These are phyloP conservation scores for Tenualosa ilisha DNA, from an alignment of 2,797 vertebrate species.

Conservation along the genomic window DNA sequence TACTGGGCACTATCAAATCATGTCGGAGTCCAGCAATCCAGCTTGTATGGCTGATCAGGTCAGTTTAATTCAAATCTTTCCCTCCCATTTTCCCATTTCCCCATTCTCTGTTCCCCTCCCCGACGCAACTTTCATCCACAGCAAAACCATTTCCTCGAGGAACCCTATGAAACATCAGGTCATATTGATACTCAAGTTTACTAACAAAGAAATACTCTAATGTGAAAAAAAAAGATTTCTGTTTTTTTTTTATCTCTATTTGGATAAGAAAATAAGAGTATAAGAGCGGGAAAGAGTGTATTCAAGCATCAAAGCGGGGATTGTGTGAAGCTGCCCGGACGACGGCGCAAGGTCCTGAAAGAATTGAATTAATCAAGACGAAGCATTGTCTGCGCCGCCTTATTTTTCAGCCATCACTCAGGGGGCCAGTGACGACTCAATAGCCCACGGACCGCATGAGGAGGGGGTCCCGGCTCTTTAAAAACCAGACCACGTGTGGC, in stretches of 20 bases:
- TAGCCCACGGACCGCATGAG: constrained; percentile 79
- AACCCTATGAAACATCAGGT: not conserved
- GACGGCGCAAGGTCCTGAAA: constrained; percentile 83
- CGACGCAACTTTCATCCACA: not conserved
- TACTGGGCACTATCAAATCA: constrained; percentile 74
- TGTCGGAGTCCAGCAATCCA: constrained; percentile 74
- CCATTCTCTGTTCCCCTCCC: not conserved
- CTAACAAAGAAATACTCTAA: not conserved
- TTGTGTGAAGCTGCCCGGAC: constrained; percentile 84
- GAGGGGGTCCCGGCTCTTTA: constrained; percentile 80
- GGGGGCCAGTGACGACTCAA: constrained; percentile 86
- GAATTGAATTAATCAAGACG: constrained; percentile 89
- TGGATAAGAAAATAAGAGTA: constrained; percentile 27
- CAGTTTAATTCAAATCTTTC: constrained; percentile 58
- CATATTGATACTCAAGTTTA: constrained; percentile 1
- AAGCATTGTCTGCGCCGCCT: constrained; percentile 81
- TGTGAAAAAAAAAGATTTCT: not conserved
- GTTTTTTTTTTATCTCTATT: constrained; percentile 20
- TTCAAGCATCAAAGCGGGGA: constrained; percentile 77
- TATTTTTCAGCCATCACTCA: constrained; percentile 86
- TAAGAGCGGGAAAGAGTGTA: constrained; percentile 46
- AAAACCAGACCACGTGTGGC: constrained; percentile 83
- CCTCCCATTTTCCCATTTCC: not conserved
- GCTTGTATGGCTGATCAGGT: constrained; percentile 77
- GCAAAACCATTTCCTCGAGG: not conserved